Base-by-base conservation (phyloP, 2,113 vertebrate genomes). In the Engystomops pustulosus region DNA sequence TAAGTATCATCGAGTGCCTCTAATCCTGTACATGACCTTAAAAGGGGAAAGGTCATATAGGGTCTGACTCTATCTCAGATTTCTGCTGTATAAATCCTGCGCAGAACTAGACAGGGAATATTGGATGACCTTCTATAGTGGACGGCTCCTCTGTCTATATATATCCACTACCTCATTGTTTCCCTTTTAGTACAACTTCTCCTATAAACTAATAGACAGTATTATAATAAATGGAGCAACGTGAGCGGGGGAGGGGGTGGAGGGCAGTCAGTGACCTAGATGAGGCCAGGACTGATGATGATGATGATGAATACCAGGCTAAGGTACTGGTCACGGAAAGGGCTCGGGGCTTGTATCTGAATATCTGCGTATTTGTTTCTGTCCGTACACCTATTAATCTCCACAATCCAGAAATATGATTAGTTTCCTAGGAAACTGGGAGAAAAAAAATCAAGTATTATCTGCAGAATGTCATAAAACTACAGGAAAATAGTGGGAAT, bases 51-150 rank as follows among this genome's bases (percentile, higher is more conserved):
- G 32, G 20, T 8, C 44, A 60, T 6, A 58, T 10, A 15, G 7
- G 76, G 25, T 11, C 7, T 9, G 11, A 15, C 36, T 62, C 34
- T 45, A 41, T 79, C 30, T 65, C n/a, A 18, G 5, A 38, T 79
- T 60, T 36, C 27, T 60, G 76, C 30, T 27, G 38, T 18, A 44
- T 44, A 18, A 79, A 62, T 60, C 25, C 36, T 27, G 8, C 25
- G 34, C 49, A 58, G 53, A 15, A 25, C 51, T 11, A 23, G 32
- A 78, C 32, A 15, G 7, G 6, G 9, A 51, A 6, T 41, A 7
- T 45, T 44, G 32, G 55, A 18, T 44, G 55, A 79, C 76, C 55
- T 79, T 79, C 55, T 79, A 79, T 18, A 41, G 20, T 44, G 36
- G 53, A 79, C 25, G 18, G 76, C 23, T 15, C 32, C 5, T 4